These are phyloP conservation scores for Helogale parvula DNA, from an alignment of 2,113 vertebrate genomes.

Conservation along the genomic window DNA sequence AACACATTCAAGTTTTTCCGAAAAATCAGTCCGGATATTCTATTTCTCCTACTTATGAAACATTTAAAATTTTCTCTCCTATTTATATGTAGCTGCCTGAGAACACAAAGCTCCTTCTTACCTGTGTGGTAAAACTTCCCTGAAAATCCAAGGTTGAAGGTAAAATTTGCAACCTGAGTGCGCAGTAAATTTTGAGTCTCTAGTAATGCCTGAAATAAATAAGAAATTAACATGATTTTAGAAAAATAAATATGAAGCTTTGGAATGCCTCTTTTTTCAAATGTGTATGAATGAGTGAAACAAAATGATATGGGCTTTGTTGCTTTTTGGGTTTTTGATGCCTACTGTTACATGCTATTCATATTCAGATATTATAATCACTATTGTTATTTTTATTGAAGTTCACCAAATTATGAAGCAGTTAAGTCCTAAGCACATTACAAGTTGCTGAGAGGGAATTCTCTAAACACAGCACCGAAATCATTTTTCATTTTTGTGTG, in stretches of 20 bases:
- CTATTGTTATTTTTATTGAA: background rate
- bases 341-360: background rate
- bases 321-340: background rate
- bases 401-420: background rate
- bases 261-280: slow-evolving; percentile 74
- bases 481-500: slow-evolving; percentile 53
- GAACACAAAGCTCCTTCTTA: slow-evolving; percentile 85
- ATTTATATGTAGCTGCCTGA: slow-evolving; percentile 80
- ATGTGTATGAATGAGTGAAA: slow-evolving; percentile 39
- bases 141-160: slow-evolving; percentile 95
- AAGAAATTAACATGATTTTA: slow-evolving; percentile 88
- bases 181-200: slow-evolving; percentile 92
- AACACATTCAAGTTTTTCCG: background rate
- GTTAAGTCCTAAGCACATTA: background rate
- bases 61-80: slow-evolving; percentile 66
- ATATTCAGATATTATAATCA: background rate
- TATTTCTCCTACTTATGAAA: slow-evolving; percentile 11
- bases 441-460: background rate
- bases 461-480: background rate
- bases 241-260: slow-evolving; percentile 73
- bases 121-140: slow-evolving; percentile 95
- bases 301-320: background rate
- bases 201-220: slow-evolving; percentile 92
- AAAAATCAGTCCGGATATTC: background rate
- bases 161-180: slow-evolving; percentile 93